phyloP scores from a whole-genome alignment of 2,797 vertebrate genomes.

The Sarcoramphus papa region DNA sequence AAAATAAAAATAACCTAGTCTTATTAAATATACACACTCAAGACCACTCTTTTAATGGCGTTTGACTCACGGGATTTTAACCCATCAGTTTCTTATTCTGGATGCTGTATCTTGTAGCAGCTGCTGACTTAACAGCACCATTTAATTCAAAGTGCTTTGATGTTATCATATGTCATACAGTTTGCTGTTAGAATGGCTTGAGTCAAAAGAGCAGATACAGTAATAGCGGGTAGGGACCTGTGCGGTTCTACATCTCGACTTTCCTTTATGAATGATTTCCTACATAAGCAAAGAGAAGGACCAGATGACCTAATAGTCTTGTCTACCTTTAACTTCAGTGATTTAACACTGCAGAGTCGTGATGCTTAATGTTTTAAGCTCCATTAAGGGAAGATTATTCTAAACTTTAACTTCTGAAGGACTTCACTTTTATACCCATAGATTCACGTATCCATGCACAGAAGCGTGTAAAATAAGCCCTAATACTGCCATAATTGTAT shows the following conservation, averaged over 20 bases:
- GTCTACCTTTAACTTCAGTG: not conserved
- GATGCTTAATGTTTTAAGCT: slow-evolving; percentile 10
- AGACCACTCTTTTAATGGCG: not conserved
- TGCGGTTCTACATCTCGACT: not conserved
- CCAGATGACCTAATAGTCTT: not conserved
- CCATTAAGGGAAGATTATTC: slow-evolving; percentile 14
- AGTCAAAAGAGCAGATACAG: not conserved
- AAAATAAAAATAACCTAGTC: not conserved
- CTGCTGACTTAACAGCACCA: not conserved
- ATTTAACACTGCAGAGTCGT: not conserved
- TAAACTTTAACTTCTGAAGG: slow-evolving; percentile 1
- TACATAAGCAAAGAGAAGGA: not conserved
- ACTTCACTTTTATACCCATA: not conserved
- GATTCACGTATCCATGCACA: not conserved
- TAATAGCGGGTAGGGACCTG: not conserved
- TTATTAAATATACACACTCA: not conserved
- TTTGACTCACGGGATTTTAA: not conserved
- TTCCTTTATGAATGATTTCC: not conserved
- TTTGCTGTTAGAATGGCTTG: not conserved
- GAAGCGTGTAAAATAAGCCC: not conserved
- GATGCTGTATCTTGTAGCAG: not conserved
- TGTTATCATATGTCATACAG: not conserved
- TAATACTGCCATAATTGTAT: not conserved
- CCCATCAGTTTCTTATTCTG: not conserved
- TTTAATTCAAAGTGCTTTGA: not conserved